Conservation (phyloP, 1,140 invertebrate genomes). For the Megathymus violae region DNA sequence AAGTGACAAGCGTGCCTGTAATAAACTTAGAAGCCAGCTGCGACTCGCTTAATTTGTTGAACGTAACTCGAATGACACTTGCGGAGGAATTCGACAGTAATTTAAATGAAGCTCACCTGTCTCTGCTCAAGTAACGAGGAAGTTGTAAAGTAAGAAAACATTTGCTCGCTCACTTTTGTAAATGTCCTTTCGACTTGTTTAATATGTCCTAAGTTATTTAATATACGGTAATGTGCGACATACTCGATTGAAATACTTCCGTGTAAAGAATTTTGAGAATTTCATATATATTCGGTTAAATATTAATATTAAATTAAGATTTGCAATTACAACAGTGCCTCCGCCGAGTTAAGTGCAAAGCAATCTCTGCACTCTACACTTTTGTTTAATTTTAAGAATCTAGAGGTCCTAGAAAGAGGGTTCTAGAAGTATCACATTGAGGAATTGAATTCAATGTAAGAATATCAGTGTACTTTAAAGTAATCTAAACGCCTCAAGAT, state of each 20-base stretch:
- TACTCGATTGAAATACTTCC: conserved; percentile 6
- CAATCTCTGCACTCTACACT: too few species aligned
- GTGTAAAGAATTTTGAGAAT: conserved; percentile 9
- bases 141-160: conserved; percentile 30
- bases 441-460: too few species aligned
- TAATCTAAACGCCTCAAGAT: too few species aligned
- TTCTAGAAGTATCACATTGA: too few species aligned
- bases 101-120: conserved; percentile 25
- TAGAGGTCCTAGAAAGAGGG: too few species aligned
- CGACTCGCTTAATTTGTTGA: conserved; percentile 29
- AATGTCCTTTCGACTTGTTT: conserved; percentile 16
- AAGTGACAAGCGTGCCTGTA: conserved; percentile 22
- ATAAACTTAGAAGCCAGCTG: conserved; percentile 31
- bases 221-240: conserved; percentile 20
- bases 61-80: conserved; percentile 25
- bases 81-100: conserved; percentile 21
- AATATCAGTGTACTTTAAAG: too few species aligned
- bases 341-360: too few species aligned
- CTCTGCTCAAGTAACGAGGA: conserved; percentile 10
- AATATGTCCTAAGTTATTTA: conserved; percentile 19
- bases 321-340: too few species aligned
- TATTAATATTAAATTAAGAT: too few species aligned
- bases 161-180: conserved; percentile 12
- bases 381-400: too few species aligned
- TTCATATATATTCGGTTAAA: too few species aligned